phyloP scores from a whole-genome alignment of 2,113 vertebrate genomes.

The Rhinoptilus africanus region DNA sequence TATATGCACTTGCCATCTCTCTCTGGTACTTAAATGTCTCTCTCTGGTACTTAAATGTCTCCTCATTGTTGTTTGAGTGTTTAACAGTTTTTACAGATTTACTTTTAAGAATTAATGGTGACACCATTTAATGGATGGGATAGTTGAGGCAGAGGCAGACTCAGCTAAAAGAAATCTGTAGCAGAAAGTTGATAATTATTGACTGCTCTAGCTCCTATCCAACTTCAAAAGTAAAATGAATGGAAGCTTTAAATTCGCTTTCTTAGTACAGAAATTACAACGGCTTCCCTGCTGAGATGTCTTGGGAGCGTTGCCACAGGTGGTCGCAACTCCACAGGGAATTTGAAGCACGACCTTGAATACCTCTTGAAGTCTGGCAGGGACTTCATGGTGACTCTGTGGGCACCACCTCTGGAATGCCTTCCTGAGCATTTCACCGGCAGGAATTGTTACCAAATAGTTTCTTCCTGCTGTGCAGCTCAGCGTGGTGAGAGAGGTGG shows the following conservation, averaged over 20 bases:
- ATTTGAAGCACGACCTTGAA: background rate
- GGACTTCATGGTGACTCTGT: background rate
- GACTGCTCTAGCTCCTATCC: background rate
- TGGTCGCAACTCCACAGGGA: background rate
- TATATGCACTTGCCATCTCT: background rate
- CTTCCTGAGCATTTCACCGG: background rate
- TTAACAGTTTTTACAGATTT: background rate
- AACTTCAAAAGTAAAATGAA: background rate
- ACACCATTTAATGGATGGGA: background rate
- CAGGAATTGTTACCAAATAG: background rate
- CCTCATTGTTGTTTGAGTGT: background rate
- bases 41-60: background rate
- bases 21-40: background rate
- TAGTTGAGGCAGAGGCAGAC: background rate
- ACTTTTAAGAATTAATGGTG: background rate
- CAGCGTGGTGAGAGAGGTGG: rapidly evolving
- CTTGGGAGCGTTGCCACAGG: background rate
- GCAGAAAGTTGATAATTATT: background rate
- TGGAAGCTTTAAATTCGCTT: background rate
- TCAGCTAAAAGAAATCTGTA: background rate
- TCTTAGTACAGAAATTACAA: background rate
- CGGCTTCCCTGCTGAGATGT: background rate
- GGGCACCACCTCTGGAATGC: background rate
- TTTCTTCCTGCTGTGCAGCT: background rate
- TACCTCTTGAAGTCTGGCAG: background rate